phyloP scores from a whole-genome alignment of 2,888 invertebrate species.

The Eubasilissa splendida region DNA sequence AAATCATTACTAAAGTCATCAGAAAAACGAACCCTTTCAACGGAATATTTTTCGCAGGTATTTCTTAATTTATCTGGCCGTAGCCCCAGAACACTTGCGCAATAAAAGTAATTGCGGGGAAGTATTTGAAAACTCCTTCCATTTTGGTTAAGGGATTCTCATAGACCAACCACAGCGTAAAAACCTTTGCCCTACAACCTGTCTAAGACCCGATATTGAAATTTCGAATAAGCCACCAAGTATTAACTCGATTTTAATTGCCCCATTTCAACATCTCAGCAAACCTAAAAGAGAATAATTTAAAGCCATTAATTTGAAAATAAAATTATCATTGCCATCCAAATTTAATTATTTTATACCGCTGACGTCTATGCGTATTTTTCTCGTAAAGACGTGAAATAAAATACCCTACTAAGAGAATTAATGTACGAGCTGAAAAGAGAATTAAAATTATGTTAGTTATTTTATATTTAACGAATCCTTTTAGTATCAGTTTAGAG shows the following conservation, averaged over 20 bases:
- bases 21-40: background rate
- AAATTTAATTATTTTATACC: slow-evolving; percentile 17
- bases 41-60: too few relatives aligned
- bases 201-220: slow-evolving; percentile 50
- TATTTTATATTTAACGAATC: too few relatives aligned
- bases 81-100: slow-evolving; percentile 13
- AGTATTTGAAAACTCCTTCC: slow-evolving; percentile 18
- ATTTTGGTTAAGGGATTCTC: slow-evolving; percentile 29
- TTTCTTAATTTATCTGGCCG: background rate
- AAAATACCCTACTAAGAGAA: too few relatives aligned
- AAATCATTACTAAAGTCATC: background rate
- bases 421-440: too few relatives aligned
- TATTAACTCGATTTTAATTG: slow-evolving; percentile 54
- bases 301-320: slow-evolving; percentile 38
- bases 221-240: slow-evolving; percentile 49
- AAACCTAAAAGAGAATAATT: slow-evolving; percentile 36
- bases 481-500: too few relatives aligned
- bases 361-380: background rate
- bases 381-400: too few relatives aligned
- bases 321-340: slow-evolving; percentile 28
- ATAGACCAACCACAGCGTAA: slow-evolving; percentile 8
- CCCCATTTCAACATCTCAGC: slow-evolving; percentile 38
- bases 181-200: slow-evolving; percentile 44
- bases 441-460: too few relatives aligned
- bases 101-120: slow-evolving; percentile 39